Base-by-base conservation (phyloP, 2,888 invertebrate genomes). In the Epistrophella euchroma region DNA sequence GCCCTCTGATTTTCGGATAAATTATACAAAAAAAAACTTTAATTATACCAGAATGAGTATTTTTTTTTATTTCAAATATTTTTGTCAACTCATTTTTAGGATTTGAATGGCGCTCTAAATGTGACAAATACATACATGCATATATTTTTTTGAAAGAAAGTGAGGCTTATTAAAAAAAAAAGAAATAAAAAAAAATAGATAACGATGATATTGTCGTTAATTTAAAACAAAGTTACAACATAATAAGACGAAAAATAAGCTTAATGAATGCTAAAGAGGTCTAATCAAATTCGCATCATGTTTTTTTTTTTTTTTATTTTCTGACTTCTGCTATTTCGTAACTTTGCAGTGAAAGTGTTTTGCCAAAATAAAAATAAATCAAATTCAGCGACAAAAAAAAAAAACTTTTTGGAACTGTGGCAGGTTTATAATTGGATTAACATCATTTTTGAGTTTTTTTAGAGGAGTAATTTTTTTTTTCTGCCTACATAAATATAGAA, bases 271-370 rank as follows among this genome's bases (percentile, higher is more conserved):
- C 80, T 62, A 80, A 73, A 55, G 19, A 73, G 50, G 25, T 72
- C 73, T 85, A 80, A 85, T 85, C 85, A 85, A 80, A 85, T 85
- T 85, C 85, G 80, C 76, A 76, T 76, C 80, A 85, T 76, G 85
- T 85, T 10, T 64, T 66, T 72, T 64, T 60, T 68, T 7, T 56
- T 50, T 68, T 58, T 82, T 40, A 9, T 32, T 17, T 45, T 13
- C 19, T n/a, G 13, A 22, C 10, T 13, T 4, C 58, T 83, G 68
- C 22, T 76, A 80, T 85, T 80, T 85, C 85, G 80, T 85, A 85
- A 85, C 64, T 76, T 76, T 25, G 37, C 68, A 85, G 85, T 76
- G 85, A 85, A 85, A 85, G 85, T 85, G 80, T 73, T 80, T 85
- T 77, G 73, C 76, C 80, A 68, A 80, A 28, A 43, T 64, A 13